A percentile compares a stretch with the other conserved stretches of the same genome.
Conservation (phyloP, 2,113 vertebrate genomes). For the Narcine bancroftii region DNA sequence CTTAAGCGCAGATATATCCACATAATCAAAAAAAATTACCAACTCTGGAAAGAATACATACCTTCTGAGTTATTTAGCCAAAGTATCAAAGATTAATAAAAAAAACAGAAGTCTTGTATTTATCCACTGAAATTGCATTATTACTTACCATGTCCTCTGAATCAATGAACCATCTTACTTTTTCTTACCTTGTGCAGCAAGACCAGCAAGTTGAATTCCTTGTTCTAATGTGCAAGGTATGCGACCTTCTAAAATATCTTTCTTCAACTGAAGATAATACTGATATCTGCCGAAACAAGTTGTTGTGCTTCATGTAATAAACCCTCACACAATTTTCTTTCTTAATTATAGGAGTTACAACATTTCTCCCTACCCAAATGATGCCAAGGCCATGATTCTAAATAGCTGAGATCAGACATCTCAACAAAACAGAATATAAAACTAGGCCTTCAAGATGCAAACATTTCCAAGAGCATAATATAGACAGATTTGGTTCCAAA, state of each 20-base stretch:
- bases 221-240: constrained; percentile 89
- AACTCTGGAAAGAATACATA: neutral
- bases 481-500: neutral
- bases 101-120: neutral
- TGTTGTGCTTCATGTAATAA: neutral
- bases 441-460: neutral
- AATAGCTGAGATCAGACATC: neutral
- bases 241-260: constrained; percentile 87
- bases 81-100: neutral
- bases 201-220: constrained; percentile 81
- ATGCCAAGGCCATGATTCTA: neutral
- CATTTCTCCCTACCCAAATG: neutral
- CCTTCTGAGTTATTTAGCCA: neutral
- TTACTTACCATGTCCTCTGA: neutral
- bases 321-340: neutral
- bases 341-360: neutral
- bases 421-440: neutral
- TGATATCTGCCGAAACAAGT: constrained; percentile 72
- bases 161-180: neutral
- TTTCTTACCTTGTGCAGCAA: constrained; percentile 88
- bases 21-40: neutral
- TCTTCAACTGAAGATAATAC: constrained; percentile 97
- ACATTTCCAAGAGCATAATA: neutral
- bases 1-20: neutral
- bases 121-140: neutral